These are phyloP conservation scores for Phymatocera aterrima DNA, from an alignment of 2,888 invertebrate genomes.

Conservation along the genomic window DNA sequence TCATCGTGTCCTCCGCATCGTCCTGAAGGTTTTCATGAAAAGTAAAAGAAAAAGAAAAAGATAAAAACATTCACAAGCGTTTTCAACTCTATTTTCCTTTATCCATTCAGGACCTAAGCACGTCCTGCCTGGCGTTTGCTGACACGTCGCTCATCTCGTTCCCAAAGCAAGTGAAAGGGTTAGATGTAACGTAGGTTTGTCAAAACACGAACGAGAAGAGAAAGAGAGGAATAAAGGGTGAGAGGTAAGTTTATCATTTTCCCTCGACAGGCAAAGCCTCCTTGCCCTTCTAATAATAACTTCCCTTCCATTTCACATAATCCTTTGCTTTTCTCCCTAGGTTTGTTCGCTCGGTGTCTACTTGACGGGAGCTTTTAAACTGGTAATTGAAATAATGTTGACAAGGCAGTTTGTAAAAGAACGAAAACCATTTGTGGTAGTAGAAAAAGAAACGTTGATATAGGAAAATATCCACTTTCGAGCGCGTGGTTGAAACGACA, in stretches of 20 bases:
- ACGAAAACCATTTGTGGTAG: background rate
- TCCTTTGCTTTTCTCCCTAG: background rate
- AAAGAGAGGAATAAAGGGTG: no score
- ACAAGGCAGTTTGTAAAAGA: constrained; percentile 18
- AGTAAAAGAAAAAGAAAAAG: background rate
- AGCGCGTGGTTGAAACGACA: background rate
- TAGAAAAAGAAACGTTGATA: background rate
- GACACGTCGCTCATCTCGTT: background rate
- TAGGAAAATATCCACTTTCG: background rate
- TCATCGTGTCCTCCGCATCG: background rate
- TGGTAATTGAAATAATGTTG: constrained; percentile 38
- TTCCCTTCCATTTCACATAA: constrained; percentile 34
- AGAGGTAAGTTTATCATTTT: constrained; percentile 18
- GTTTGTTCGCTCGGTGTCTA: background rate
- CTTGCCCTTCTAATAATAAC: constrained; percentile 21
- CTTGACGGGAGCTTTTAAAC: background rate
- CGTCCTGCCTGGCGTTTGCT: background rate
- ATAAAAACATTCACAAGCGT: background rate
- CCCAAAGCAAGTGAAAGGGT: constrained; percentile 9
- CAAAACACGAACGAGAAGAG: constrained; percentile 7
- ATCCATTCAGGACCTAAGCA: background rate
- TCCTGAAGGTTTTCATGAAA: background rate
- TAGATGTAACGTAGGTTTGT: constrained; percentile 30
- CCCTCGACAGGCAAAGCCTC: constrained; percentile 13
- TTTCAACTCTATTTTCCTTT: background rate